Evolutionary conservation across 2,888 invertebrate species (phyloP), one percentile per base, ranked within the genome.

Genomic region (Rhimphoctona megacephalus): DNA sequence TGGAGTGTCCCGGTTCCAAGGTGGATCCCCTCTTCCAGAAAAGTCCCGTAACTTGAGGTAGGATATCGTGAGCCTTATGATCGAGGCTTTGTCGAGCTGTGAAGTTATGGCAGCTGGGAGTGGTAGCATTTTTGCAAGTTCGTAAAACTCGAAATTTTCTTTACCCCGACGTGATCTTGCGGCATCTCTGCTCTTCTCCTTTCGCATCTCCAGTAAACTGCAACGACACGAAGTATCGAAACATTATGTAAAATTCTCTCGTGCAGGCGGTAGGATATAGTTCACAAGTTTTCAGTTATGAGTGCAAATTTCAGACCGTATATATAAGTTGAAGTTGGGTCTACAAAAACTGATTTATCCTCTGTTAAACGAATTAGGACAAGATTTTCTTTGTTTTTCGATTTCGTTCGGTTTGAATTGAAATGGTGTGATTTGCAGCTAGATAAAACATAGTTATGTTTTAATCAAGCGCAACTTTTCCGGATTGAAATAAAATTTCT

Each of bases 61-160:
- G 95, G 98, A 98, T 95, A 99, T 98, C 93, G 98, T 98, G 94
- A 99, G 97, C 95, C 98, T 97, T 95, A 99, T 98, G 95, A 99
- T 98, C 94, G 98, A 98, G 88, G 98, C 98, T 95, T 98, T 98
- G 95, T 98, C 98, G 95, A 99, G 96, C 95, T 98, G 98, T 93
- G 98, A 98, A 93, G 98, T 98, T 94, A 98, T 98, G 93, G 98
- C 98, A 49, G 98, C 97, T 30, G 97, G 98, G 89, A 97, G 96
- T 43, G 98, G 99, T 94, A 97, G 96, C 98, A 97, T 98, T 96
- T 98, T 98, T 88, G 99, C 98, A 94, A 99, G 95, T 95, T 98
- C 98, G 95, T 98, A 98, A 95, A 99, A 99, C 95, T 99, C 99
- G 94, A 97, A 98, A 95, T 99, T 99, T 94, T 99, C 99, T 93